A percentile compares a stretch with the other conserved stretches of the same genome.
These are phyloP conservation scores for Drosophila willistoni DNA, from an alignment of 1,140 invertebrate genomes.

Conservation along the genomic window DNA sequence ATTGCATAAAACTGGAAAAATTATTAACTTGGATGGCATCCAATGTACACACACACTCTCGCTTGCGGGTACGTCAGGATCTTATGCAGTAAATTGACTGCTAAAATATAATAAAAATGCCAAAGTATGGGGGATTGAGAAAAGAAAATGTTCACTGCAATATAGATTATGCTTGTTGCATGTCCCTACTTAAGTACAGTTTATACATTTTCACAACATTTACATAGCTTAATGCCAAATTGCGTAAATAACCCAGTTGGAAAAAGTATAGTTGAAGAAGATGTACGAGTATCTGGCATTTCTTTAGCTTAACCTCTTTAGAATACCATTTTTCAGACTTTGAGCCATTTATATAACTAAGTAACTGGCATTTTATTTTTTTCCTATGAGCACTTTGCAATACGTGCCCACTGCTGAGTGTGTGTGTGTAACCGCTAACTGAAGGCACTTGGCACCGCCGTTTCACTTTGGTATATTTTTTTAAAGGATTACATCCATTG, in stretches of 20 bases:
- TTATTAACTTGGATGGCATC: constrained; percentile 47
- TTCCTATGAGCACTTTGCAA: constrained; percentile 52
- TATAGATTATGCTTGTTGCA: not conserved
- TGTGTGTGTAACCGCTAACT: constrained; percentile 42
- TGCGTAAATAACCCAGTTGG: constrained; percentile 42
- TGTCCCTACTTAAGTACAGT: constrained; percentile 2
- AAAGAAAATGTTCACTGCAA: not conserved
- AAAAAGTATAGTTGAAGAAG: not conserved
- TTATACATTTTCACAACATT: not conserved
- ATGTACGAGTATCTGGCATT: constrained; percentile 11
- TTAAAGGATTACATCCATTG: constrained; percentile 49
- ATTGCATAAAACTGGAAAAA: constrained; percentile 56
- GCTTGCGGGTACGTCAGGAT: not conserved
- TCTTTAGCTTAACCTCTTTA: not conserved
- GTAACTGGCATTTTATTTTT: constrained; percentile 79
- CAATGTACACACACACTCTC: constrained; percentile 22
- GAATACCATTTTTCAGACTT: constrained; percentile 32
- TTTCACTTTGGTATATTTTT: constrained; percentile 57
- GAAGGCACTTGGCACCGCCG: constrained; percentile 26
- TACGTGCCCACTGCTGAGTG: constrained; percentile 38
- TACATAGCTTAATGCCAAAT: constrained; percentile 20
- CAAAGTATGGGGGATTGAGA: not conserved
- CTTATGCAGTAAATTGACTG: constrained; percentile 38
- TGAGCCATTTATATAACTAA: constrained; percentile 64
- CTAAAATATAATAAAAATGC: constrained; percentile 34